phyloP scores from a whole-genome alignment of 1,140 invertebrate species.

The Drosophila kohkoa region DNA sequence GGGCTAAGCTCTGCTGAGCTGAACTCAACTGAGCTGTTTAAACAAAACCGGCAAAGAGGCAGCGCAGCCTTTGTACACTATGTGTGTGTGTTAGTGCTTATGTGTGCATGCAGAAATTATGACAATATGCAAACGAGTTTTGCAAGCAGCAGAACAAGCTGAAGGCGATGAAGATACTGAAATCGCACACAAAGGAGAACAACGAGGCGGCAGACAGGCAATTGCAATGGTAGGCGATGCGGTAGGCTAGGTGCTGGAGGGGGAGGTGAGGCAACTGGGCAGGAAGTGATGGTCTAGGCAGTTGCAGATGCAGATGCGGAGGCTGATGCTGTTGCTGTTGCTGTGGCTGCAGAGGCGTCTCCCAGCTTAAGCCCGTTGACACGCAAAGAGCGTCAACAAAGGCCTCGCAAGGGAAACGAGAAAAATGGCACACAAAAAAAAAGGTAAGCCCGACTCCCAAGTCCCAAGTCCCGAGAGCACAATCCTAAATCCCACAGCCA shows the following conservation, averaged over 20 bases:
- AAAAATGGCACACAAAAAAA: slow-evolving; percentile 25
- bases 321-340: slow-evolving; percentile 35
- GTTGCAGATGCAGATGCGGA: slow-evolving; percentile 42
- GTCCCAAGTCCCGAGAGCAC: slow-evolving; percentile 15
- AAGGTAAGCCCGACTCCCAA: slow-evolving; percentile 47
- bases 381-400: slow-evolving; percentile 77
- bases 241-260: too few relatives aligned
- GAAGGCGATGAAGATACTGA: slow-evolving; percentile 66
- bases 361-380: slow-evolving; percentile 69
- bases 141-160: slow-evolving; percentile 65
- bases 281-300: slow-evolving; percentile 57
- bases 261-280: slow-evolving; percentile 27
- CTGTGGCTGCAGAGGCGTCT: slow-evolving; percentile 47
- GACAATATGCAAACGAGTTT: slow-evolving; percentile 83
- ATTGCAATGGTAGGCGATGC: too few relatives aligned
- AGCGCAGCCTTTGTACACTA: slow-evolving; percentile 5
- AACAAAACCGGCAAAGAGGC: slow-evolving; percentile 52
- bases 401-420: slow-evolving; percentile 47
- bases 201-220: slow-evolving; percentile 46
- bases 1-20: slow-evolving; percentile 15
- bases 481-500: not conserved
- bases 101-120: slow-evolving; percentile 68
- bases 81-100: slow-evolving; percentile 28
- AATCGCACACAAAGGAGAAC: slow-evolving; percentile 74
- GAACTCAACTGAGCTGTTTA: slow-evolving; percentile 58